A percentile compares a stretch with the other conserved stretches of the same genome.
Evolutionary conservation across 2,888 invertebrate genomes (phyloP).

Genomic region (Meta bourneti): DNA sequence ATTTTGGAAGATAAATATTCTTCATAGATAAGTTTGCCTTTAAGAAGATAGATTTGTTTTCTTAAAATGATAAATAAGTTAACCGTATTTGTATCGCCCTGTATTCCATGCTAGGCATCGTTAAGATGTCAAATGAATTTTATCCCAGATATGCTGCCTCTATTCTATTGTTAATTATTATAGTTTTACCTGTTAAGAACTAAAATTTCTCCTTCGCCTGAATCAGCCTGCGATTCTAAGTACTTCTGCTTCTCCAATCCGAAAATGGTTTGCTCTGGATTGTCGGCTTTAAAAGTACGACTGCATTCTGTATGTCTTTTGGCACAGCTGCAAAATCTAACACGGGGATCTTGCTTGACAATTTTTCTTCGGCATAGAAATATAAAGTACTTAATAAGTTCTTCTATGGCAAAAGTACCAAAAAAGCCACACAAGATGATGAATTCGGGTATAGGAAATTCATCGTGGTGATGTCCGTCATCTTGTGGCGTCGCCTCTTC

Average conservation of each 20-base stretch:
- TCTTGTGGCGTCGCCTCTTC: background rate
- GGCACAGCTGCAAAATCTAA: slow-evolving; percentile 60
- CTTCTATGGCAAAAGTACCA: slow-evolving; percentile 89
- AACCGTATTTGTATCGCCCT: too few species aligned
- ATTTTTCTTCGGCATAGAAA: background rate
- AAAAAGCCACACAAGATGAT: slow-evolving; percentile 89
- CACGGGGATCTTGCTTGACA: background rate
- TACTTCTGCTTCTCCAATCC: slow-evolving; percentile 37
- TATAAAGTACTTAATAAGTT: slow-evolving; percentile 79
- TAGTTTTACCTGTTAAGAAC: background rate
- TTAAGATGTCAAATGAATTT: too few species aligned
- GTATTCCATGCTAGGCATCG: too few species aligned
- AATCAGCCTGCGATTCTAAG: background rate
- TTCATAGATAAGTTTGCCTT: too few species aligned
- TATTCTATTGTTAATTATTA: too few species aligned
- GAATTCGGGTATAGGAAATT: slow-evolving; percentile 86
- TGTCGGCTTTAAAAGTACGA: slow-evolving; percentile 59
- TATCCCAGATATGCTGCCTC: too few species aligned
- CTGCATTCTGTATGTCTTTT: slow-evolving; percentile 69
- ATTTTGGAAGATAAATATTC: too few species aligned
- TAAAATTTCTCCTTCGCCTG: background rate
- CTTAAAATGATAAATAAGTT: too few species aligned
- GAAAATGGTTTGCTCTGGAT: slow-evolving; percentile 51
- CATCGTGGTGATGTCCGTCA: slow-evolving; percentile 15
- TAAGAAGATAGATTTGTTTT: too few species aligned